A percentile compares a stretch with the other conserved stretches of the same genome.
These are phyloP conservation scores for Muscina levida DNA, from an alignment of 2,888 invertebrate species.

Conservation along the genomic window DNA sequence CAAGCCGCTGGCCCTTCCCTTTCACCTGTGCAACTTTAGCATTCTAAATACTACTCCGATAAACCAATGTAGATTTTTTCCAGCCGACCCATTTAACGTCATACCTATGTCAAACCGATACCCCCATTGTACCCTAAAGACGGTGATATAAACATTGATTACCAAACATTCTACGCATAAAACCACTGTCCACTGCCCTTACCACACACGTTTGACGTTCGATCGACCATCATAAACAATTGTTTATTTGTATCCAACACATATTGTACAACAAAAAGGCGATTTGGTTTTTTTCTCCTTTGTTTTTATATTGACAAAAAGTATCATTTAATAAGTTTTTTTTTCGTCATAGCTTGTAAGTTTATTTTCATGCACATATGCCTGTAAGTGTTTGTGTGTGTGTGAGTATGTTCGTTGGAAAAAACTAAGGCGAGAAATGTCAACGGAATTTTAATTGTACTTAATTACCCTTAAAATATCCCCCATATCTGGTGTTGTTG, in stretches of 20 bases:
- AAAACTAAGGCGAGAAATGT: constrained; percentile 63
- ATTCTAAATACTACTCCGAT: too few species aligned
- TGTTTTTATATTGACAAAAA: constrained; percentile 10
- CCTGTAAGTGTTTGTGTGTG: neutral
- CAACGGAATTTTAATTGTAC: constrained; percentile 67
- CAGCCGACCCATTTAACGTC: too few species aligned
- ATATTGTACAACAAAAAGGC: neutral
- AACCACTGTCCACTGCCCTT: too few species aligned
- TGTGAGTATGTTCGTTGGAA: constrained; percentile 34
- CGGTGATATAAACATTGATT: too few species aligned
- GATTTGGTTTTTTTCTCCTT: neutral
- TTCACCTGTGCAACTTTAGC: too few species aligned
- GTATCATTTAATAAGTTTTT: constrained; percentile 24
- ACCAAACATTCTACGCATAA: too few species aligned
- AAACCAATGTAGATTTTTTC: too few species aligned
- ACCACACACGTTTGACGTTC: neutral
- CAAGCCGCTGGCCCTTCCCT: too few species aligned
- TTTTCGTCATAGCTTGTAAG: constrained; percentile 26
- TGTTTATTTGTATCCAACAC: constrained; percentile 29
- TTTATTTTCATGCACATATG: constrained; percentile 33
- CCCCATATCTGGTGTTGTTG: constrained; percentile 25
- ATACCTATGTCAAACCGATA: too few species aligned
- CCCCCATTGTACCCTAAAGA: too few species aligned
- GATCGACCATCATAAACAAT: constrained; percentile 19
- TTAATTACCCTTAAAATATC: constrained; percentile 62